A percentile compares a stretch with the other conserved stretches of the same genome.
Evolutionary conservation across 1,140 invertebrate species (phyloP).

Genomic region (Lepidotrigona ventralis): DNA sequence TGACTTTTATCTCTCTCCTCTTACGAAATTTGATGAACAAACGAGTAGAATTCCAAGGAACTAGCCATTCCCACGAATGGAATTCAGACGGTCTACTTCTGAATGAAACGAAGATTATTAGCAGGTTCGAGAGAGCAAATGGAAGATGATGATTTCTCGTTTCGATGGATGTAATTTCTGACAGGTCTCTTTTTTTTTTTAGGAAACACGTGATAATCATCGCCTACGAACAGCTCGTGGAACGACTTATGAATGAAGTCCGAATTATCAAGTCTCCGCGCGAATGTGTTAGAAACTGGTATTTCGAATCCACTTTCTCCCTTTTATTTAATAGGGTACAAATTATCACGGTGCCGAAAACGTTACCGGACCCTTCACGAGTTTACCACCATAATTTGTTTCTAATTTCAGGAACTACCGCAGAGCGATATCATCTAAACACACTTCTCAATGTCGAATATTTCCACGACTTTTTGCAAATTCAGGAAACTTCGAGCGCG

Average conservation of each 20-base stretch:
- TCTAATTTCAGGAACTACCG: neutral
- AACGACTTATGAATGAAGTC: slow-evolving; percentile 28
- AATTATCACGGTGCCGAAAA: slow-evolving; percentile 5
- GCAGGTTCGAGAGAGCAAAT: neutral
- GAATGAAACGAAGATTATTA: slow-evolving; percentile 3
- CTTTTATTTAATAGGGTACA: slow-evolving; percentile 8
- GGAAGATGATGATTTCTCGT: neutral
- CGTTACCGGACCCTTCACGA: neutral
- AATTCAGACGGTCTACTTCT: neutral
- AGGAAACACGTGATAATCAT: slow-evolving; percentile 5
- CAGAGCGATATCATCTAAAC: neutral
- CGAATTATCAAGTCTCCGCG: neutral
- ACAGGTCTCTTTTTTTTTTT: neutral
- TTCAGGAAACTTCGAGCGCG: too few relatives aligned
- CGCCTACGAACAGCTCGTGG: neutral
- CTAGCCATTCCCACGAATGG: neutral
- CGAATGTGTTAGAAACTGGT: slow-evolving; percentile 24
- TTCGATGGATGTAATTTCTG: slow-evolving; percentile 10
- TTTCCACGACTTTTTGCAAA: too few relatives aligned
- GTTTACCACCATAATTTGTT: neutral
- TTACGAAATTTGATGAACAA: too few relatives aligned
- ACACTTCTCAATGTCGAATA: neutral
- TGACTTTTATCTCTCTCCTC: too few relatives aligned
- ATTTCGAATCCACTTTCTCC: neutral
- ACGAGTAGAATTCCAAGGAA: neutral